Base-by-base conservation (phyloP, 2,888 invertebrate genomes). In the Lithophane socia region DNA sequence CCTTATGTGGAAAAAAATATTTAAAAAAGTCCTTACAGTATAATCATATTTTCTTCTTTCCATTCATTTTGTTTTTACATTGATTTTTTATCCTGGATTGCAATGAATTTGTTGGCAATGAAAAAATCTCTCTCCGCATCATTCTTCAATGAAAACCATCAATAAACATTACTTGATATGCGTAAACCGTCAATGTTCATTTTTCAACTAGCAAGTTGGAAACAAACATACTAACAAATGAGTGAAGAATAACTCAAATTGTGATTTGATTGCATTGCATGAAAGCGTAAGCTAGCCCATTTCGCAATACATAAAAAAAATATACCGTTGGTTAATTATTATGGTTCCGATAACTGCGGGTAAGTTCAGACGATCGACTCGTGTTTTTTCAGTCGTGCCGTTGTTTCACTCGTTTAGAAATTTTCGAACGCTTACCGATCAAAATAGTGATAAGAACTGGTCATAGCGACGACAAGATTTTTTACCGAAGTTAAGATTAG, bases 111-210 rank as follows among this genome's bases (percentile, higher is more conserved):
- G n/a, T 29, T 60, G 18, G 56, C 24, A 12, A 16, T n/a, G 24
- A 29, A 44, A 16, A n/a, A 37, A 8, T 54, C 54, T 37, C 54
- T 18, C 0, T 58, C 52, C 29, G 74, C 61, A n/a, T 37, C 54
- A 61, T 73, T 65, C 47, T 1, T 42, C 37, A 63, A 37, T 60
- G 29, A 42, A 54, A 63, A 37, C 37, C 58, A 44, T 63, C 47
- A 72, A 61, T 61, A 80, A 66, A 74, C 29, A 71, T n/a, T 52
- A 58, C 44, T 29, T 67, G 44, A 49, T 58, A 71, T 58, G 42
- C 37, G 42, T 56, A 66, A 29, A 42, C 37, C 10, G 18, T 68
- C 24, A 60, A 58, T 60, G 9, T 44, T 24, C 3, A 44, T 37
- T 12, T 63, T 63, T 9, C 2, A 42, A 12, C 56, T 21, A 21